phyloP scores from a whole-genome alignment of 2,113 vertebrate species.

The Speoplatyrhinus poulsoni region DNA sequence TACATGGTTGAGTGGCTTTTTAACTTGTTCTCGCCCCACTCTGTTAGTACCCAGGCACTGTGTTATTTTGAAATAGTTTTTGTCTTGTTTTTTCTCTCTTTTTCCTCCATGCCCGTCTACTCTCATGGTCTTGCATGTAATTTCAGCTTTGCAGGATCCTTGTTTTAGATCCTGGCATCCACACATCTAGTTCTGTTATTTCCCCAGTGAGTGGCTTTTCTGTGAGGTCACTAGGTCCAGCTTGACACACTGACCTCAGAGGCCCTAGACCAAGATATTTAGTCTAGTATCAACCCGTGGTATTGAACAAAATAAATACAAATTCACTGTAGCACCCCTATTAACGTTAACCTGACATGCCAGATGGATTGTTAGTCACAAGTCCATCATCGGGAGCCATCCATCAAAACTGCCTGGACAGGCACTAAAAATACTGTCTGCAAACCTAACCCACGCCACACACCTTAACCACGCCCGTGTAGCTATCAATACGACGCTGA shows the following conservation, averaged over 20 bases:
- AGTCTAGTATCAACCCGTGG: background rate
- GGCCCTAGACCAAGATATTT: too few species aligned
- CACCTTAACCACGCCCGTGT: too few species aligned
- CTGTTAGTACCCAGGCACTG: background rate
- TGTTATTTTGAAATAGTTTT: background rate
- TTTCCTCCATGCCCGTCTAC: slow-evolving; percentile 36
- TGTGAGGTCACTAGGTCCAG: slow-evolving; percentile 50
- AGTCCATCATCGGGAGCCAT: too few species aligned
- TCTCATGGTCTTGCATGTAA: slow-evolving; percentile 56
- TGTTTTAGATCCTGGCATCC: slow-evolving; percentile 56
- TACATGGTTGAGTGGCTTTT: background rate
- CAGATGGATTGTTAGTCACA: too few species aligned
- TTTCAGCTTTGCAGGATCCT: slow-evolving; percentile 56
- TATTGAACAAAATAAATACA: background rate
- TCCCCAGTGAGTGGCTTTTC: slow-evolving; percentile 26
- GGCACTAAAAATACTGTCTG: too few species aligned
- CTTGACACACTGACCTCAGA: slow-evolving; percentile 41
- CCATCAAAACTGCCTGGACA: too few species aligned
- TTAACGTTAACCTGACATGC: too few species aligned
- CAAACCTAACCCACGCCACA: too few species aligned
- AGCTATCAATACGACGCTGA: too few species aligned
- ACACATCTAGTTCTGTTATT: slow-evolving; percentile 38
- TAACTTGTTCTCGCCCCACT: background rate
- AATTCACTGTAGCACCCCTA: background rate
- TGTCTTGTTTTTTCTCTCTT: slow-evolving; percentile 36